Base-by-base conservation (phyloP, 2,113 vertebrate genomes). In the Suricata suricatta region DNA sequence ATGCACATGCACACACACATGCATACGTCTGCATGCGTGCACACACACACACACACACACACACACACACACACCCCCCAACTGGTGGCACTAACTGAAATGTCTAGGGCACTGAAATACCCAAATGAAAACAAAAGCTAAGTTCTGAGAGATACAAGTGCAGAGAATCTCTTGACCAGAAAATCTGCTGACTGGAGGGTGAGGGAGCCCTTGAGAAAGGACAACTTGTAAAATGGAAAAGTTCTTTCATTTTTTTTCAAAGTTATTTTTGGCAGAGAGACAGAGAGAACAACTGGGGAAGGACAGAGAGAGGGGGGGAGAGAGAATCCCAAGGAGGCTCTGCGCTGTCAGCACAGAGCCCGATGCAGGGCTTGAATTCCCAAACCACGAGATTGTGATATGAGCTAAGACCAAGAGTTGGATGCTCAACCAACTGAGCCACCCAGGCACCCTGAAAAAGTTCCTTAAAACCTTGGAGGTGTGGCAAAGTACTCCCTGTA, bases 21-120 rank as follows among this genome's bases (percentile, higher is more conserved):
- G 16, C 25, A 23, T 16, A 35, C 3, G 52, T 3, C 0, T 2
- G 52, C 52, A 4, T 16, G 16, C 15, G 3, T 15, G 16, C 52
- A 16, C 52, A 14, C 52, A 52, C 50, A 52, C 50, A 52, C 50
- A 52, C 50, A 54, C 52, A 44, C 29, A 64, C 33, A n/a, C 47
- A 88, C 5, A 64, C 13, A 52, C 19, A 27, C 47, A 88, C 5
- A 64, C 13, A 52, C 19, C 10, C 60, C 12, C 25, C 50, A 41
- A 84, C 14, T 82, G 16, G 27, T 41, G 41, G 63, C n/a, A n/a
- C 5, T 38, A 86, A 69, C n/a, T 84, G 63, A 47, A 66, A 92
- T 11, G 25, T 23, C 54, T 14, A 84, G 25, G n/a, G 35, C n/a
- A 86, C 23, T 60, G 47, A 9, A 64, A 86, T 16, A 63, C 8